Base-by-base conservation (phyloP, 2,113 vertebrate species). In the Limanda limanda region DNA sequence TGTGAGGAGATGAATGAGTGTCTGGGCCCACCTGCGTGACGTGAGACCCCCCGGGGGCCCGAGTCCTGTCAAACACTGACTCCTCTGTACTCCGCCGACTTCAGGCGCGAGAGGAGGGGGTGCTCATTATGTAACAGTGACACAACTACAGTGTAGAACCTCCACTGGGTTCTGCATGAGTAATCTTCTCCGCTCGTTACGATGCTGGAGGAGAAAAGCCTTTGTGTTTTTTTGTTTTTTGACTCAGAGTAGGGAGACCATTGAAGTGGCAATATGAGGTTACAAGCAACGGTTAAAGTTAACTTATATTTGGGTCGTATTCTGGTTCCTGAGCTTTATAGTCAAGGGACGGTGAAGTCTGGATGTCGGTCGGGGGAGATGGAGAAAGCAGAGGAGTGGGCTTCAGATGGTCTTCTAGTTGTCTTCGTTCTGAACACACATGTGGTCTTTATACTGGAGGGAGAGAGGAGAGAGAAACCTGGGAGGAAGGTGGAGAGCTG, bases 71-170 rank as follows among this genome's bases (percentile, higher is more conserved):
- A 78, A 47, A 81, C 79, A 78, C 74, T 55, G 47, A 72, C 68
- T 85, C 71, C 21, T 75, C 68, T 79, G 40, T 82, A 42, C 51
- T 48, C 45, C 59, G 25, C 72, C 12, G 40, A 68, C 62, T 73
- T 58, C 27, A 55, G 47, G 14, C 7, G 37, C 10, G 1, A 48
- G 18, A 15, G 56, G 18, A 7, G 51, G 20, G 20, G 51, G 51
- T 14, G 4, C 3, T 59, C 14, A 59, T 86, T 89, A 82, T 82
- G 82, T 83, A 86, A 88, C 56, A 62, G 59, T 24, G 56, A 68
- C 76, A 89, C 71, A 59, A 78, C 51, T 55, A 13, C 71, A 77
- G 63, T 72, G 63, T 52, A 70, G 75, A 58, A 70, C 67, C 65
- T 85, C 59, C 42, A 17, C 68, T 69, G 60, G 69, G 78, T 42